Conservation (phyloP, 2,113 vertebrate species). For the Rynchops niger region DNA sequence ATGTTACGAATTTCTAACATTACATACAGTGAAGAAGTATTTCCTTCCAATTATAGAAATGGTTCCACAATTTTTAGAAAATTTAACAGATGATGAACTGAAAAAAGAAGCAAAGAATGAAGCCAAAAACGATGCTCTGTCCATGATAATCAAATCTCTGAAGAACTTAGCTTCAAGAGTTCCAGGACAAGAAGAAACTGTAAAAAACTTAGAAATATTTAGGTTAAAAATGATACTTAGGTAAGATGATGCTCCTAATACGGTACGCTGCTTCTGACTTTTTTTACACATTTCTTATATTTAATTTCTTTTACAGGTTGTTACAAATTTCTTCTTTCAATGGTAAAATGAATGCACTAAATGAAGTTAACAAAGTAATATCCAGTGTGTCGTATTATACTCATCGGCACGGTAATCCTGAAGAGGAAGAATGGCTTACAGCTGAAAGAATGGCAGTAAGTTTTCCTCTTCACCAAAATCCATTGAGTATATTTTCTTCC, state of each 20-base stretch:
- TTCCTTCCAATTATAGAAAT: constrained; percentile 99
- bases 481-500: background rate
- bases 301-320: constrained; percentile 82
- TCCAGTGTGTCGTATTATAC: constrained; percentile 99
- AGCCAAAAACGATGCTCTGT: constrained; percentile 99
- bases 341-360: constrained; percentile 99
- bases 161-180: constrained; percentile 98
- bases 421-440: constrained; percentile 98
- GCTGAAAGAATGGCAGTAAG: constrained; percentile 98
- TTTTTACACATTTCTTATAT: constrained; percentile 8
- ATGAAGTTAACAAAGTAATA: constrained; percentile 99
- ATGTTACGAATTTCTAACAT: constrained; percentile 98
- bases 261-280: background rate
- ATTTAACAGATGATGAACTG: constrained; percentile 98
- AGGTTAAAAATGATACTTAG: constrained; percentile 99
- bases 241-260: constrained; percentile 75
- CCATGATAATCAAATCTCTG: constrained; percentile 99
- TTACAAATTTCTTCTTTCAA: constrained; percentile 99
- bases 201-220: constrained; percentile 99
- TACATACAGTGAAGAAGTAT: constrained; percentile 99
- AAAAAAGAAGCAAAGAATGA: constrained; percentile 99
- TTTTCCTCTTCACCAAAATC: background rate
- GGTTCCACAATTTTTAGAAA: constrained; percentile 99
- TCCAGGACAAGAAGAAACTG: constrained; percentile 98
- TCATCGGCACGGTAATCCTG: constrained; percentile 94